These are phyloP conservation scores for Protosalanx chinensis DNA, from an alignment of 2,797 vertebrate species.

Conservation along the genomic window DNA sequence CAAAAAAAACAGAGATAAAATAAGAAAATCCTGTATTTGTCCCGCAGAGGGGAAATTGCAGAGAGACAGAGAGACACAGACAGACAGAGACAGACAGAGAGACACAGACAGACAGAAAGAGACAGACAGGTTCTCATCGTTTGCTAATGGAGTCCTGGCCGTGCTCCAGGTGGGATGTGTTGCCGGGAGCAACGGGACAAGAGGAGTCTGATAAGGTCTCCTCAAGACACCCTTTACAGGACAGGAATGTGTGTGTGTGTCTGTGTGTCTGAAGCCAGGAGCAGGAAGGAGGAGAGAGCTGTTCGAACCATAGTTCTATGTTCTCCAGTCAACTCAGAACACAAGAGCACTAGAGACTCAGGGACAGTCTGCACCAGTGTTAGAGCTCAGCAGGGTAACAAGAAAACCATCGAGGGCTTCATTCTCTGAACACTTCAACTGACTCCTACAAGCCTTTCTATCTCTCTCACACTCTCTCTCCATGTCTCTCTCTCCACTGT, in stretches of 20 bases:
- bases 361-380: too few species aligned
- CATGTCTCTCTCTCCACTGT: too few species aligned
- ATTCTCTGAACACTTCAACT: too few species aligned
- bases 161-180: conserved; percentile 64
- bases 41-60: background rate
- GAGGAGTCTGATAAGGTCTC: conserved; percentile 60
- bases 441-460: too few species aligned
- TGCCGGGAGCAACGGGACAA: conserved; percentile 61
- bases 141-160: conserved; percentile 67
- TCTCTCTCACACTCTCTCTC: too few species aligned
- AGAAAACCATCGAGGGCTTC: too few species aligned
- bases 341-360: too few species aligned
- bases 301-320: background rate
- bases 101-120: conserved; percentile 8
- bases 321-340: too few species aligned
- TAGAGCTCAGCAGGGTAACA: too few species aligned
- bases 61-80: conserved; percentile 27
- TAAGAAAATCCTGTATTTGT: too few species aligned
- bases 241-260: conserved; percentile 19
- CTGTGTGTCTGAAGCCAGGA: conserved; percentile 19
- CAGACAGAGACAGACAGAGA: conserved; percentile 29
- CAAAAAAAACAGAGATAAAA: background rate
- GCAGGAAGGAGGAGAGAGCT: background rate
- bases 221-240: background rate
- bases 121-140: conserved; percentile 47